These are phyloP conservation scores for Caenorhabditis plicata DNA, from an alignment of 2,888 invertebrate species.

Conservation along the genomic window DNA sequence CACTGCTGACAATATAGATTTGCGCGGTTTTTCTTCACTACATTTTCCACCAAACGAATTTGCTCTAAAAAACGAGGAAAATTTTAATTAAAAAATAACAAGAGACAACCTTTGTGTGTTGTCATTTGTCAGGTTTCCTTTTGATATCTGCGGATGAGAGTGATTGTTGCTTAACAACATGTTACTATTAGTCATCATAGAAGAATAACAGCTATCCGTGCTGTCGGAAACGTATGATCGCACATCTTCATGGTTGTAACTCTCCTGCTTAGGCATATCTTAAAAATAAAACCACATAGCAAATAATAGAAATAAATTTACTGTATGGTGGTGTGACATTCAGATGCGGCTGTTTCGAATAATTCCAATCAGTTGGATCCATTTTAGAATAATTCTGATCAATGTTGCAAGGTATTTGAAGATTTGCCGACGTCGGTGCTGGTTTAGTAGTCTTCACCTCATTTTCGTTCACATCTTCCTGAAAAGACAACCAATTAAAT, in stretches of 20 bases:
- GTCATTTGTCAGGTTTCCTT: background rate
- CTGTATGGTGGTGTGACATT: background rate
- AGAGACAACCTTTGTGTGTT: background rate
- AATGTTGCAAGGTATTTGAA: background rate
- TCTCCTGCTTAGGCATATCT: slow-evolving; percentile 10
- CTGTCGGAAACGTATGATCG: slow-evolving; percentile 46
- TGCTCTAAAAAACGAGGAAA: slow-evolving; percentile 12
- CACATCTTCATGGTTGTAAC: slow-evolving; percentile 19
- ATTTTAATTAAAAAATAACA: background rate
- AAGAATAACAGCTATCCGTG: slow-evolving; percentile 52
- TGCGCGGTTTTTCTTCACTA: too few species aligned
- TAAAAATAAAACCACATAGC: background rate
- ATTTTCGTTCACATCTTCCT: too few species aligned
- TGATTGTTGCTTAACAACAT: background rate
- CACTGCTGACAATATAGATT: background rate
- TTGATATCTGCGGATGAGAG: too few species aligned
- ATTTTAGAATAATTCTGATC: slow-evolving; percentile 7
- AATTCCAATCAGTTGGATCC: slow-evolving; percentile 13
- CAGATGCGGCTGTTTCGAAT: background rate
- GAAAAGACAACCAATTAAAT: too few species aligned
- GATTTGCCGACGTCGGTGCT: background rate
- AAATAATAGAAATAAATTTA: background rate
- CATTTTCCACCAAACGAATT: slow-evolving; percentile 36
- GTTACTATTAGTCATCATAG: slow-evolving; percentile 27
- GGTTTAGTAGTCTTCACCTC: background rate